A percentile compares a stretch with the other conserved stretches of the same genome.
Evolutionary conservation across 2,888 invertebrate species (phyloP).

Genomic region (Ennomos erosarius): DNA sequence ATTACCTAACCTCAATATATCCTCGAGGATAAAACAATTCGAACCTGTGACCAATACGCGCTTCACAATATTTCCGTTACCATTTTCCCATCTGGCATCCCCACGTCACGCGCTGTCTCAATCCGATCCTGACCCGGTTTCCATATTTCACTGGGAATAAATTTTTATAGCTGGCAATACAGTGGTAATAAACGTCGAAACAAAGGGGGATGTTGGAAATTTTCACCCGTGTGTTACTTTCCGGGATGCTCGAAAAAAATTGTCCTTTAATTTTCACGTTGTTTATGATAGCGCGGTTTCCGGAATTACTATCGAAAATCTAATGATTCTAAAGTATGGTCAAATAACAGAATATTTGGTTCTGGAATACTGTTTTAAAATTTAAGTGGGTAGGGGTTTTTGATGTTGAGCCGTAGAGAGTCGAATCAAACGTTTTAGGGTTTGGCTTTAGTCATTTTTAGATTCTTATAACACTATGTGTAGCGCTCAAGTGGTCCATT

Average conservation of each 20-base stretch:
- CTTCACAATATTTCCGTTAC: slow-evolving; percentile 12
- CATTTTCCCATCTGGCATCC: background rate
- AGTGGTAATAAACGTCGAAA: slow-evolving; percentile 42
- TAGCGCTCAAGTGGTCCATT: too few relatives aligned
- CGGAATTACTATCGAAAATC: slow-evolving; percentile 8
- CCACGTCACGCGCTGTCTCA: slow-evolving; percentile 14
- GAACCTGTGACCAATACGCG: slow-evolving; percentile 3
- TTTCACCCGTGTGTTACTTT: slow-evolving; percentile 27
- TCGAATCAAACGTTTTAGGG: too few relatives aligned
- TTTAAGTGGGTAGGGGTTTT: background rate
- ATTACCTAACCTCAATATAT: too few relatives aligned
- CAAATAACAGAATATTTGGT: background rate
- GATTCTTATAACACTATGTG: too few relatives aligned
- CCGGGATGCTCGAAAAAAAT: slow-evolving; percentile 19
- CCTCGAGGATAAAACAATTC: slow-evolving; percentile 10
- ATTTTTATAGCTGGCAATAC: slow-evolving; percentile 44
- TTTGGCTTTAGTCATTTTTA: too few relatives aligned
- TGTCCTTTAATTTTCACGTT: slow-evolving; percentile 9
- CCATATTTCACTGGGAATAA: slow-evolving; percentile 45
- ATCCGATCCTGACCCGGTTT: slow-evolving; percentile 30
- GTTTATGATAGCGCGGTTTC: slow-evolving; percentile 8
- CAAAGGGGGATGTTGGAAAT: slow-evolving; percentile 33
- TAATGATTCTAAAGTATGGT: slow-evolving; percentile 11
- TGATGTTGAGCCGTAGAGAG: background rate
- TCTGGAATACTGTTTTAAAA: background rate